phyloP scores from a whole-genome alignment of 2,888 invertebrate species.

The Bursaphelenchus okinawaensis region DNA sequence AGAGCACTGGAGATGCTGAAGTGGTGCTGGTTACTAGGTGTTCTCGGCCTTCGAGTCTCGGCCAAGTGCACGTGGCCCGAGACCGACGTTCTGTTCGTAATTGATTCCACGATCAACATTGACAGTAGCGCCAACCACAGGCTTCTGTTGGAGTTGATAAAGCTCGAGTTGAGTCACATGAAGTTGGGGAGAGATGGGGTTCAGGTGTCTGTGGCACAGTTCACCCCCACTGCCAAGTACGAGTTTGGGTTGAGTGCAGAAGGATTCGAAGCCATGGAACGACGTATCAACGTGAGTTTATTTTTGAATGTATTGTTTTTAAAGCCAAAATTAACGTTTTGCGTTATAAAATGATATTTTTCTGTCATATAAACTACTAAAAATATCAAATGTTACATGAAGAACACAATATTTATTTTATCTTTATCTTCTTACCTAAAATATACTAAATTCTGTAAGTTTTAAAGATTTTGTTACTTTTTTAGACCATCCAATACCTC shows the following conservation, averaged over 20 bases:
- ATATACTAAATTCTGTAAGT: no score
- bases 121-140: slow-evolving; percentile 22
- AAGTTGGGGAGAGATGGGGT: slow-evolving; percentile 12
- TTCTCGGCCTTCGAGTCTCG: background rate
- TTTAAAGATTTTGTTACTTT: background rate
- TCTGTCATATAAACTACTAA: background rate
- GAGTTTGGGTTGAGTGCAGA: slow-evolving; percentile 32
- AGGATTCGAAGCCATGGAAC: slow-evolving; percentile 4
- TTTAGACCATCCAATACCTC: slow-evolving; percentile 29
- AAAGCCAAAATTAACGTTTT: background rate
- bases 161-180: slow-evolving; percentile 14
- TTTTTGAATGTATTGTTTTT: no score
- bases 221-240: slow-evolving; percentile 39
- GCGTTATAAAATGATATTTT: background rate
- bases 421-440: no score
- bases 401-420: background rate
- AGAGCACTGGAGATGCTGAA: no score
- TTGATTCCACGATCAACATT: slow-evolving; percentile 45
- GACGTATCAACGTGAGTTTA: slow-evolving; percentile 9
- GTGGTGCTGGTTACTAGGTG: background rate
- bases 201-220: slow-evolving; percentile 43
- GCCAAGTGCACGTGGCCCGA: slow-evolving; percentile 34
- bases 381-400: background rate
- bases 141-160: slow-evolving; percentile 11
- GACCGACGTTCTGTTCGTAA: slow-evolving; percentile 42